Evolutionary conservation across 2,888 invertebrate genomes (phyloP), one percentile per base, ranked within the genome.

Genomic region (Perizoma flavofasciatum): DNA sequence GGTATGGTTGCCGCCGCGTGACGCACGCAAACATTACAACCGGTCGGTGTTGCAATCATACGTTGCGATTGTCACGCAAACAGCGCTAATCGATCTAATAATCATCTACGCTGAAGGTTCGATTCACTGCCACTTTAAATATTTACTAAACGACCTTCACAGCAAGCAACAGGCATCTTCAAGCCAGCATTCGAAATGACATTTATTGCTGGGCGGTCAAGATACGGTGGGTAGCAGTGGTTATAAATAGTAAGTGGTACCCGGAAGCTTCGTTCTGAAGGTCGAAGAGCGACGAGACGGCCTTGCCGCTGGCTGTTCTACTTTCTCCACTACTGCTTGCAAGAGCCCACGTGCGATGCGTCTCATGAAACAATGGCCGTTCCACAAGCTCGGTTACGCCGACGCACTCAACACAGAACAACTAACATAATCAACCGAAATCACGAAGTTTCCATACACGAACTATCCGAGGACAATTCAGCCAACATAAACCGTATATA

Each of bases 251-350:
- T 74, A 70, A 70, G 73, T 74, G 76, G 74, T 77, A 78, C 78
- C 85, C 87, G 89, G 89, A 90, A 87, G 78, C 75, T 74, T 68
- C 72, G 67, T 69, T 71, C 71, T 78, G 86, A 89, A 90, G 90
- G 89, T 88, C 88, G 85, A 72, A 80, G 76, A 81, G 77, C 77
- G 74, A 75, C 79, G 74, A 77, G 81, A 82, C 87, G 89, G 85
- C 90, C 91, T 90, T 91, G 90, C 88, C 87, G 82, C 68, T 78
- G 85, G 86, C 84, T 88, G 89, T 86, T 84, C 87, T 78, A 90
- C 91, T 91, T 90, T 91, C 91, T 85, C 89, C 81, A 74, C 66
- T 73, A 77, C 77, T 79, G 75, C 75, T 77, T 68, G 68, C 70
- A 70, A 74, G 72, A 78, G 78, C 85, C 86, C 87, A 88, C 88